Base-by-base conservation (phyloP, 2,113 vertebrate species). In the Lampris incognitus region DNA sequence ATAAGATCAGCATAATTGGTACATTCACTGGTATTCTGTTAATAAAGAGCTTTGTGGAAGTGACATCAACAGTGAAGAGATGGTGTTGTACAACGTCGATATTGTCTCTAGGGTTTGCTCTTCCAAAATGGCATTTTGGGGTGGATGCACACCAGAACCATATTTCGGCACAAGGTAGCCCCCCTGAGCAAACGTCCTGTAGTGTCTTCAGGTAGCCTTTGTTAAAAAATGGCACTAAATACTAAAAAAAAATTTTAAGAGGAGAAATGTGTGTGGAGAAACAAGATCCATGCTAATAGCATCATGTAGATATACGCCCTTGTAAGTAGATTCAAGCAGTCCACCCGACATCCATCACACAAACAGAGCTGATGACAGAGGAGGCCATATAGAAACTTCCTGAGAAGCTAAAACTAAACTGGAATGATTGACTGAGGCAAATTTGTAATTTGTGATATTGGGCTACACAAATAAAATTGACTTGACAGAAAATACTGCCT, bases 1-100 rank as follows among this genome's bases (percentile, higher is more conserved):
- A 91, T 86, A 79, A 68, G 57, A 86, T 85, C 67, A 66, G 57
- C 77, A 87, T 85, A 85, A 90, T 80, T 83, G 86, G 51, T 72
- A 80, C 80, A 85, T 86, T 84, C 68, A 88, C 82, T 66, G 2
- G 8, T 73, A 75, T 69, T 76, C 13, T 59, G 24, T 84, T 89
- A 74, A 84, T 83, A 66, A 79, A 81, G 55, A 74, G 76, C 73
- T 75, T 78, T 77, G 74, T 80, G 55, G 76, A 55, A 44, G 24
- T 66, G 59, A 79, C 49, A 79, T 85, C 51, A 87, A 74, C 70
- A 69, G 58, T 46, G 39, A 60, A 66, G 42, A 76, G 60, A 62
- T 71, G 24, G 41, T 36, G 60, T 62, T 81, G 50, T 61, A 69
- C 48, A 46, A 59, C 57, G 52, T 62, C 62, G 51, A 62, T 24